Percentiles rank a stretch among this genome's conserved stretches.
These are phyloP conservation scores for Formica aserva DNA, from an alignment of 2,888 invertebrate genomes.

Conservation along the genomic window DNA sequence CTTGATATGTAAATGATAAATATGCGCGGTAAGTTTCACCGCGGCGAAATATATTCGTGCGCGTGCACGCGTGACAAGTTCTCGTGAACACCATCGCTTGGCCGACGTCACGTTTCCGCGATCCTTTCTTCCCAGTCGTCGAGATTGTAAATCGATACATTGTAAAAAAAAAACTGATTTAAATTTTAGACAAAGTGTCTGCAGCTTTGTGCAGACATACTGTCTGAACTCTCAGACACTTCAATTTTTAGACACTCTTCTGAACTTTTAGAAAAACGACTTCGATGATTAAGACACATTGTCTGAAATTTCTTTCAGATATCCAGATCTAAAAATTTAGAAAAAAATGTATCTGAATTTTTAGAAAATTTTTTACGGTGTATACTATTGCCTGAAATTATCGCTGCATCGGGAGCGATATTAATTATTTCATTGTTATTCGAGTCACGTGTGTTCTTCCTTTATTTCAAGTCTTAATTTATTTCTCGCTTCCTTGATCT, in stretches of 20 bases:
- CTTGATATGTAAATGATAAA: conserved; percentile 48
- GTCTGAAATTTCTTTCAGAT: too few species aligned
- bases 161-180: too few species aligned
- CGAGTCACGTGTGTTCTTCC: too few species aligned
- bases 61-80: conserved; percentile 31
- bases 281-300: too few species aligned
- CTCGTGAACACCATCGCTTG: conserved; percentile 49
- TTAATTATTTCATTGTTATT: not conserved
- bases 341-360: too few species aligned
- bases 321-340: too few species aligned
- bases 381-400: conserved; percentile 2
- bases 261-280: too few species aligned
- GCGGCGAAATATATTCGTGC: conserved; percentile 5
- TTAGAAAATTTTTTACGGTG: too few species aligned
- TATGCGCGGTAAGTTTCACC: conserved; percentile 56
- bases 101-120: not conserved
- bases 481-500: not conserved
- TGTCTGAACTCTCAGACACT: too few species aligned
- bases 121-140: conserved; percentile 14
- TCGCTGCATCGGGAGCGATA: not conserved
- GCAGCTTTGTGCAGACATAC: too few species aligned
- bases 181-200: too few species aligned
- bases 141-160: conserved; percentile 14
- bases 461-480: not conserved
- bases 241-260: too few species aligned